phyloP scores from a whole-genome alignment of 2,113 vertebrate genomes.

The Tretioscincus oriximinensis region DNA sequence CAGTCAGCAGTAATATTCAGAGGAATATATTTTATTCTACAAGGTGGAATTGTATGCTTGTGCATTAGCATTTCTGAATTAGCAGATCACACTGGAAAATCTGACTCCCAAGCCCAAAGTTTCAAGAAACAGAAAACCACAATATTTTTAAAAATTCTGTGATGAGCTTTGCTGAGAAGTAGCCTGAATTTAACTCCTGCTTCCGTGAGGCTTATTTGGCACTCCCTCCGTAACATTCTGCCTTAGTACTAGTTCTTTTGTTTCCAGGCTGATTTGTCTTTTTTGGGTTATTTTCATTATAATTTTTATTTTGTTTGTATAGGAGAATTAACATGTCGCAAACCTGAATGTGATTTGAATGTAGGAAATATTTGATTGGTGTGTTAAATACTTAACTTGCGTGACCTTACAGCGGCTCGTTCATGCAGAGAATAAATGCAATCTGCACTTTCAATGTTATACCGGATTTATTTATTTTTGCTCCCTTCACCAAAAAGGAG shows the following conservation, averaged over 20 bases:
- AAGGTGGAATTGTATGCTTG: constrained; percentile 62
- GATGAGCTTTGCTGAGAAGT: constrained; percentile 74
- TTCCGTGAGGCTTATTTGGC: constrained; percentile 69
- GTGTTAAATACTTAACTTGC: constrained; percentile 46
- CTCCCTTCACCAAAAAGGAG: not conserved
- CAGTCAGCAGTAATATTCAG: constrained; percentile 88
- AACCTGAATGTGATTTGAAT: constrained; percentile 62
- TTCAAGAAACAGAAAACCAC: constrained; percentile 54
- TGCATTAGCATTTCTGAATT: constrained; percentile 59
- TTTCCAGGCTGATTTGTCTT: constrained; percentile 62
- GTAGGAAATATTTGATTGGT: constrained; percentile 50
- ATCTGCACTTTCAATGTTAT: constrained; percentile 50
- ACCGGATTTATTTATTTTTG: constrained; percentile 36
- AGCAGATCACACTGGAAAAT: constrained; percentile 62
- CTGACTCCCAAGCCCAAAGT: constrained; percentile 63
- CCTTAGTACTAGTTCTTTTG: constrained; percentile 62
- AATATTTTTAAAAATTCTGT: constrained; percentile 47
- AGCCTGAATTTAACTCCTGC: constrained; percentile 69
- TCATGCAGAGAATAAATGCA: constrained; percentile 50
- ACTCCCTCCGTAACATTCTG: constrained; percentile 71
- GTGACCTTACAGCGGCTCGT: constrained; percentile 54
- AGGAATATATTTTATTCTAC: constrained; percentile 57
- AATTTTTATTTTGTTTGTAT: constrained; percentile 46
- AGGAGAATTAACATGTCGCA: constrained; percentile 52
- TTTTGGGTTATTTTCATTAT: constrained; percentile 33